phyloP scores from a whole-genome alignment of 2,888 invertebrate genomes.

The Ephialtes manifestator region DNA sequence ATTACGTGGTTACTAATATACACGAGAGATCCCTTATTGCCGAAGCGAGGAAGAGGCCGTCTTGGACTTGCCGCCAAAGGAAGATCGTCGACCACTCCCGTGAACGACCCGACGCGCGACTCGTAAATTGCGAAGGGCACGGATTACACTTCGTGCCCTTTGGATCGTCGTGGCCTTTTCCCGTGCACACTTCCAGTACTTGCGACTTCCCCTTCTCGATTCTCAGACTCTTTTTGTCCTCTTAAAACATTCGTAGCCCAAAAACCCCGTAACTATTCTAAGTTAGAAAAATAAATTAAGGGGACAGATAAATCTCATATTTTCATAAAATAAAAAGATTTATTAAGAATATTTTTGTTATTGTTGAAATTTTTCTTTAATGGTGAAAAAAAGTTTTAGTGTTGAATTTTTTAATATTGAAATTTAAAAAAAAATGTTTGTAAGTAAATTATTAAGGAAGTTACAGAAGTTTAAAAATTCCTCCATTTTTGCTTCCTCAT shows the following conservation, averaged over 20 bases:
- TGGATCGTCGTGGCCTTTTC: conserved; percentile 52
- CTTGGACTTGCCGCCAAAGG: conserved; percentile 61
- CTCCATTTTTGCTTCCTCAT: too few species aligned
- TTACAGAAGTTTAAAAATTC: too few species aligned
- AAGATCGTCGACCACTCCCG: conserved; percentile 43
- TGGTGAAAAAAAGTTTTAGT: too few species aligned
- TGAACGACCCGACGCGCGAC: conserved; percentile 60
- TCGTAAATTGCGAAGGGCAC: conserved; percentile 66
- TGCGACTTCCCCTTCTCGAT: conserved; percentile 13
- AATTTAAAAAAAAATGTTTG: too few species aligned
- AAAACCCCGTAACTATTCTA: background rate
- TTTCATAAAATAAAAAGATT: too few species aligned
- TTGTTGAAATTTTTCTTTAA: too few species aligned
- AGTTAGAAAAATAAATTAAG: background rate
- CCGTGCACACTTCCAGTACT: conserved; percentile 9
- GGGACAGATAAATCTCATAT: too few species aligned
- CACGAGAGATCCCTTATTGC: conserved; percentile 32
- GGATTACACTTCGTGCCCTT: conserved; percentile 50
- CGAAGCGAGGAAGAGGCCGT: conserved; percentile 46
- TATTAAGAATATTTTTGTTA: too few species aligned
- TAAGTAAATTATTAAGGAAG: too few species aligned
- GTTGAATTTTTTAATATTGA: too few species aligned
- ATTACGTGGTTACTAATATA: conserved; percentile 22
- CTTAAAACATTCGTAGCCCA: background rate
- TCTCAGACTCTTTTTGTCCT: background rate